Conservation (phyloP, 2,113 vertebrate genomes). For the Phyllopteryx taeniolatus region DNA sequence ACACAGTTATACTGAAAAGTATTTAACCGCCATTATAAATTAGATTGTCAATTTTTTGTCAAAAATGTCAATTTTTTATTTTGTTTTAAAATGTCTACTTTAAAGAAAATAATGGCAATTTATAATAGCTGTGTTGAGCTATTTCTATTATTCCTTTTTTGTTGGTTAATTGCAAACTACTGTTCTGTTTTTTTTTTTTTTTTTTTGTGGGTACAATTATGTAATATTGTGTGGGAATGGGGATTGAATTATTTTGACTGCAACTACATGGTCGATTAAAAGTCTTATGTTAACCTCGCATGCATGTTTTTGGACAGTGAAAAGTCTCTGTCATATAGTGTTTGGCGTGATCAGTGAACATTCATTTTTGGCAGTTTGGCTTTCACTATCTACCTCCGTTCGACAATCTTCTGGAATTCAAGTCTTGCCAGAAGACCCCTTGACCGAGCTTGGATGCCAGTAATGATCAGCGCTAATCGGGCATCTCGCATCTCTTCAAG, state of each 20-base stretch:
- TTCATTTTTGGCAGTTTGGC: not conserved
- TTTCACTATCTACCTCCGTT: slow-evolving; percentile 73
- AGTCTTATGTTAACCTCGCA: not conserved
- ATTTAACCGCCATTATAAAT: no score
- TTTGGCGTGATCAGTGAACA: not conserved
- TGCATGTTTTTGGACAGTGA: not conserved
- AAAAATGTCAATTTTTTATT: no score
- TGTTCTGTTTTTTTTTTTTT: not conserved
- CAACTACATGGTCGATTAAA: not conserved
- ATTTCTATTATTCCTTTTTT: not conserved
- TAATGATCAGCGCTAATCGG: slow-evolving; percentile 81
- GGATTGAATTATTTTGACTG: no score
- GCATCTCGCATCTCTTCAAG: slow-evolving; percentile 89
- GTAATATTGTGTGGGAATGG: not conserved
- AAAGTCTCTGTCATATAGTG: not conserved
- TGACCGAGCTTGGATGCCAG: slow-evolving; percentile 80
- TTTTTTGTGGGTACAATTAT: not conserved
- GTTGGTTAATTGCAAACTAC: not conserved
- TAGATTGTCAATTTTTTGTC: no score
- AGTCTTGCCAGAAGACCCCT: slow-evolving; percentile 81
- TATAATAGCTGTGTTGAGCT: not conserved
- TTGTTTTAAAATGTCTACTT: no score
- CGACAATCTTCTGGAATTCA: slow-evolving; percentile 85
- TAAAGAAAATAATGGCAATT: not conserved
- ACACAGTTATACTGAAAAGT: no score